A percentile compares a stretch with the other conserved stretches of the same genome.
Evolutionary conservation across 2,797 vertebrate genomes (phyloP).

Genomic region (Dendrocincla fuliginosa): DNA sequence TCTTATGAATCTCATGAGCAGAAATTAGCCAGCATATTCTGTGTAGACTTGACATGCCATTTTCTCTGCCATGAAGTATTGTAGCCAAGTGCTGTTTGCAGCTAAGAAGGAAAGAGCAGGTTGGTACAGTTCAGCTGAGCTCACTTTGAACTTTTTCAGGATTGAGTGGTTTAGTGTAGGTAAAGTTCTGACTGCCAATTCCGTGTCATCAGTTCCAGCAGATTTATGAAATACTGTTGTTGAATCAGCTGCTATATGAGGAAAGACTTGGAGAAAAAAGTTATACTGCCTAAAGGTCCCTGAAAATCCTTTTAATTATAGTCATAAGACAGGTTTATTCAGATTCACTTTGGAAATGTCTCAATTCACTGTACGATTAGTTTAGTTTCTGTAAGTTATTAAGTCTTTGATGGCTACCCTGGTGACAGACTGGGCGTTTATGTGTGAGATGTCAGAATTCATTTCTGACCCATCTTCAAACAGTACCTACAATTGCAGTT

Average conservation of each 20-base stretch:
- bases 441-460: not conserved
- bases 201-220: not conserved
- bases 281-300: not conserved
- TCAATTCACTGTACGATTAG: not conserved
- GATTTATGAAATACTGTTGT: not conserved
- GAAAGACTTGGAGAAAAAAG: not conserved
- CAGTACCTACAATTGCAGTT: not conserved
- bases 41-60: fast-evolving
- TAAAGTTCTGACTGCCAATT: not conserved
- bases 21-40: not conserved
- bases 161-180: not conserved
- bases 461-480: not conserved
- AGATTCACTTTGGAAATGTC: not conserved
- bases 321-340: not conserved
- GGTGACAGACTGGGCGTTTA: fast-evolving
- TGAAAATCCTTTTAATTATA: not conserved
- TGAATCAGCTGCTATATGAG: not conserved
- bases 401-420: not conserved
- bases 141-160: not conserved
- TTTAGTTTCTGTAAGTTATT: not conserved
- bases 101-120: not conserved
- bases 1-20: not conserved
- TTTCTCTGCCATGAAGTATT: not conserved
- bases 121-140: not conserved
- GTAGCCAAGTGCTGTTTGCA: not conserved